A percentile compares a stretch with the other conserved stretches of the same genome.
Evolutionary conservation across 37 sponge, comb jelly and placozoan genomes (phyloP).

Genomic region (Diacarnus erythraeanus): DNA sequence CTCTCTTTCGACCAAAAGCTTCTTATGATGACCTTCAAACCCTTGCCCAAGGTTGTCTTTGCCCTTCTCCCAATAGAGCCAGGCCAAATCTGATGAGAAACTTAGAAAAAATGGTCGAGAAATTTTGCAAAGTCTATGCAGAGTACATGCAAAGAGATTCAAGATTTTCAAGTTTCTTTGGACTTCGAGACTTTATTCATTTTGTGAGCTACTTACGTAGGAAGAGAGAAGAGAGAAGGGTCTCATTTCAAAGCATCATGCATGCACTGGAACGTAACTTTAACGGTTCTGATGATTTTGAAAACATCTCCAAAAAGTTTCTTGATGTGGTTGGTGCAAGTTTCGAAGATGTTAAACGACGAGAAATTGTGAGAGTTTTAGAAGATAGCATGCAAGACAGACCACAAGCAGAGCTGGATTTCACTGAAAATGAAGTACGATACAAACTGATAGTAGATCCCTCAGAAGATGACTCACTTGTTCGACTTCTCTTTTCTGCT

Average conservation of each 20-base stretch:
- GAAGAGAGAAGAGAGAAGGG: slow-evolving; percentile 5
- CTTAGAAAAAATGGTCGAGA: slow-evolving; percentile 26
- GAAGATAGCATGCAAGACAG: slow-evolving; percentile 58
- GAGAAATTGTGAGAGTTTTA: slow-evolving; percentile 58
- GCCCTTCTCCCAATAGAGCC: slow-evolving; percentile 39
- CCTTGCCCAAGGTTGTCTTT: slow-evolving; percentile 68
- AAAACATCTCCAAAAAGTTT: slow-evolving; percentile 42
- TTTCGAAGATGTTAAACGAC: background rate
- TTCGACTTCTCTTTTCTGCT: slow-evolving; percentile 66
- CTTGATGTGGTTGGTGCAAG: slow-evolving; percentile 1
- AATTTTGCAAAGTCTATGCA: slow-evolving; percentile 57
- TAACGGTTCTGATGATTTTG: slow-evolving; percentile 71
- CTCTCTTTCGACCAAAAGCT: slow-evolving; percentile 78
- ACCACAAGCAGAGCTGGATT: slow-evolving; percentile 36
- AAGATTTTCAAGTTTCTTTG: slow-evolving; percentile 56
- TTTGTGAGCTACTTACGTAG: slow-evolving; percentile 81
- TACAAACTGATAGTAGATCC: slow-evolving; percentile 88
- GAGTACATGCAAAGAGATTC: slow-evolving; percentile 27
- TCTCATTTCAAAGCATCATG: slow-evolving; percentile 60
- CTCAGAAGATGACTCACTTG: slow-evolving; percentile 72
- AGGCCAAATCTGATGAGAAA: slow-evolving; percentile 49
- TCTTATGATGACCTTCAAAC: slow-evolving; percentile 62
- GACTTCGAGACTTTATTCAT: slow-evolving; percentile 89
- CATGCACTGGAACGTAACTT: slow-evolving; percentile 86
- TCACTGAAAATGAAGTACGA: slow-evolving; percentile 61